A percentile compares a stretch with the other conserved stretches of the same genome.
These are phyloP conservation scores for Anguilla pacifica DNA, from an alignment of 2,797 vertebrate genomes.

Conservation along the genomic window DNA sequence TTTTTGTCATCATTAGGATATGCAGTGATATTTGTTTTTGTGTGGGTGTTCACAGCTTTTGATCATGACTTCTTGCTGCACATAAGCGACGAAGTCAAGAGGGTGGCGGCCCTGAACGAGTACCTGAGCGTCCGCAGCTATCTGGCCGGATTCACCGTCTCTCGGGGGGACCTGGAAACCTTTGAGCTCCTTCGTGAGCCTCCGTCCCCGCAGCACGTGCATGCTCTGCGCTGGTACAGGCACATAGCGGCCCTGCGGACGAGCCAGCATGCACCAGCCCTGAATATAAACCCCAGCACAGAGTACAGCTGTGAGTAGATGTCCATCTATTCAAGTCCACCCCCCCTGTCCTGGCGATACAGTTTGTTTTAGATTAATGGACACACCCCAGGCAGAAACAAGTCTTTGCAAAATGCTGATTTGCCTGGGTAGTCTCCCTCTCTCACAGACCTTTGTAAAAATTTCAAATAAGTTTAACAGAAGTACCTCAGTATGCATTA, in stretches of 20 bases:
- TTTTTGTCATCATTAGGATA: slow-evolving; percentile 37
- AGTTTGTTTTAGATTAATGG: not conserved
- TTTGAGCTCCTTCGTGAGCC: slow-evolving; percentile 82
- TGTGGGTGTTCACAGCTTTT: slow-evolving; percentile 78
- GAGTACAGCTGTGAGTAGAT: slow-evolving; percentile 71
- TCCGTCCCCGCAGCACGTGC: slow-evolving; percentile 78
- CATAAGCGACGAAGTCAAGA: slow-evolving; percentile 81
- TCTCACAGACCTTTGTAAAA: not conserved
- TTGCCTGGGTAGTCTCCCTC: not conserved
- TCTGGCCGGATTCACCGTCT: slow-evolving; percentile 87
- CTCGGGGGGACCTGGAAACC: slow-evolving; percentile 83
- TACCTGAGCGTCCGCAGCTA: slow-evolving; percentile 94
- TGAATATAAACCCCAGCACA: slow-evolving; percentile 3
- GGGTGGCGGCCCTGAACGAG: slow-evolving; percentile 83
- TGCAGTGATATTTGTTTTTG: not conserved
- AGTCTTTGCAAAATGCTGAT: too few relatives aligned
- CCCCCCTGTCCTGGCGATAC: not conserved
- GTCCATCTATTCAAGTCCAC: not conserved
- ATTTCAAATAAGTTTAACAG: not conserved
- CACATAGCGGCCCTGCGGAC: slow-evolving; percentile 87
- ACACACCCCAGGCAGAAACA: not conserved
- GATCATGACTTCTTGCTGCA: slow-evolving; percentile 85
- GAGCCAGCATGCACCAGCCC: slow-evolving; percentile 67
- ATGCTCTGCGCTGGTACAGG: slow-evolving; percentile 93
- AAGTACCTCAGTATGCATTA: not conserved